Evolutionary conservation across 2,888 invertebrate genomes (phyloP), one percentile per base, ranked within the genome.

Genomic region (Caenorhabditis macrosperma): DNA sequence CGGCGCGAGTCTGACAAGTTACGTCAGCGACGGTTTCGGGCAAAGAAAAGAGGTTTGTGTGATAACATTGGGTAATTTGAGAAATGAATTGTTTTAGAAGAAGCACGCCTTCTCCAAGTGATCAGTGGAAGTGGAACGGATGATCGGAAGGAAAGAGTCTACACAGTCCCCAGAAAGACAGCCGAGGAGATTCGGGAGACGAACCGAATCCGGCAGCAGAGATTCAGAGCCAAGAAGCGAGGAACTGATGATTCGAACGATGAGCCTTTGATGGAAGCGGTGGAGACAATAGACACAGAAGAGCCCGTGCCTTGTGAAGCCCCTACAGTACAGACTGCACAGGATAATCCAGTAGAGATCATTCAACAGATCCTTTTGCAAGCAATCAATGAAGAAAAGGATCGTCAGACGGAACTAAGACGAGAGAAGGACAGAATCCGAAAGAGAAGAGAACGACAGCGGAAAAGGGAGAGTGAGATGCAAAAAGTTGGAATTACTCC

Each of bases 11-110:
- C 76, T 5, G 76, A 76, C 33, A 76, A 68, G 38, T 38, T 76
- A 4, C 54, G 76, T 5, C 76, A 76, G 38, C 12, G 76, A n/a
- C 54, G 76, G 6, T 76, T 76, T 22, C 68, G 76, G n/a, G 72
- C 72, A 3, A 72, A 64, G 48, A 72, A 72, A 17, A n/a, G 64
- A 64, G 67, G 67, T 55, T 20, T 1, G 28, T 33, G 2, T 48
- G 5, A 24, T 7, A 2, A 15, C 5, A 33, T 38, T 38, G 15
- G n/a, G 7, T 26, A 12, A n/a, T 10, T 12, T 10, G 2, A 50
- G 9, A 1, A n/a, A 7, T 10, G 20, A 24, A 46, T 46, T 50
- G 15, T 22, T 63, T 48, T 57, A 68, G 72, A 72, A 48, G 48
- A 64, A 20, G 63, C 63, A 26, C 55, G 46, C n/a, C 55, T 64